Conservation (phyloP, 1,140 invertebrate species). For the Coptotermes formosanus region DNA sequence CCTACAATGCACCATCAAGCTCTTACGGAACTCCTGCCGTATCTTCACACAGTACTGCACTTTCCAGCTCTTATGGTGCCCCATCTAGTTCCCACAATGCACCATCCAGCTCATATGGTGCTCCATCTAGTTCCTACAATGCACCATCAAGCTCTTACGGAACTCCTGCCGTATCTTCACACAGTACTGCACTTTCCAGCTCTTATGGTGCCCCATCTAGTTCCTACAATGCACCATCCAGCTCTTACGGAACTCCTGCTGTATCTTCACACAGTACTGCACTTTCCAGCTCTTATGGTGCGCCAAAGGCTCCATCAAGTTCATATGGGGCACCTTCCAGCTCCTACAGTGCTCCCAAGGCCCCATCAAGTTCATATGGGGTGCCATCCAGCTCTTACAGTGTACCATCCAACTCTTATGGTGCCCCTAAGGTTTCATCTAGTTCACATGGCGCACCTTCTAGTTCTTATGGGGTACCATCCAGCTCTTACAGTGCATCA, state of each 20-base stretch:
- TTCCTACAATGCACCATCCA: not conserved
- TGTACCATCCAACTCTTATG: constrained; percentile 36
- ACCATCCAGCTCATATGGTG: constrained; percentile 36
- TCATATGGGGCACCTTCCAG: not conserved
- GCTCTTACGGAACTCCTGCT: constrained; percentile 31
- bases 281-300: not conserved
- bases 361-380: not conserved
- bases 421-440: constrained; percentile 30
- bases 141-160: constrained; percentile 35
- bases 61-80: not conserved
- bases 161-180: constrained; percentile 31
- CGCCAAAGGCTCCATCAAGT: not conserved
- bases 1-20: not conserved
- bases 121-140: not conserved
- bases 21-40: not conserved
- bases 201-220: constrained; percentile 12
- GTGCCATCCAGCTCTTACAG: not conserved
- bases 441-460: constrained; percentile 32
- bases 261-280: not conserved
- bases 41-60: not conserved
- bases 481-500: not conserved
- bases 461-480: not conserved
- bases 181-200: constrained; percentile 4
- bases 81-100: constrained; percentile 1
- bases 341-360: not conserved